Conservation (phyloP, 2,888 invertebrate genomes). For the Cremastobaeus sp. region DNA sequence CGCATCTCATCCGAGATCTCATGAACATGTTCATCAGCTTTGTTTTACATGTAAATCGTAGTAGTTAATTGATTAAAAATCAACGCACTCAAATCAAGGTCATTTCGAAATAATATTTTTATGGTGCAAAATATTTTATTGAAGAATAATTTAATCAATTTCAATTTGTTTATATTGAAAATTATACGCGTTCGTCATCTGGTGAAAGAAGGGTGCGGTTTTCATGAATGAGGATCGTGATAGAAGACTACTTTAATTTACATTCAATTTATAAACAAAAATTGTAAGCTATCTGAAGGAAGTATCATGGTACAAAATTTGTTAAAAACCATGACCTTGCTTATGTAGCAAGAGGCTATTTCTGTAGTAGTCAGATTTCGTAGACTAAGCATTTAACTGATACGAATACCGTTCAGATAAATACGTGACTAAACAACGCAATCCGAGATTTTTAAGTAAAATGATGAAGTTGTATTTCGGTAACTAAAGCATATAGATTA, state of each 20-base stretch:
- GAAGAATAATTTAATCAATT: too few species aligned
- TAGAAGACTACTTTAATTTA: neutral
- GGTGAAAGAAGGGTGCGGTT: too few species aligned
- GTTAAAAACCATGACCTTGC: conserved; percentile 51
- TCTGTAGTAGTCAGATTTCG: conserved; percentile 39
- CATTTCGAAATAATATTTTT: too few species aligned
- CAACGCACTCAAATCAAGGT: too few species aligned
- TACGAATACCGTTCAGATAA: conserved; percentile 33
- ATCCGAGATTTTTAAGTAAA: conserved; percentile 16
- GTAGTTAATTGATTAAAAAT: neutral
- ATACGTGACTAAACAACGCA: conserved; percentile 31
- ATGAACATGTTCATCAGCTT: neutral
- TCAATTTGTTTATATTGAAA: too few species aligned
- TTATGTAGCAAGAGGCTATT: conserved; percentile 30
- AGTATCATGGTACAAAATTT: conserved; percentile 5
- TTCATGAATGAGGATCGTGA: too few species aligned
- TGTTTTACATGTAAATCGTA: neutral
- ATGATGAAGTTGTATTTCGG: conserved; percentile 12
- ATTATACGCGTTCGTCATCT: too few species aligned
- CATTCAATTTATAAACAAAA: neutral
- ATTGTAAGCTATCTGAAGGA: too few species aligned
- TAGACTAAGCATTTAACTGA: conserved; percentile 35
- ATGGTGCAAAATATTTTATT: too few species aligned
- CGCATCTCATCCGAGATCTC: conserved; percentile 13
- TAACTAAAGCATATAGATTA: neutral